Evolutionary conservation across 2,888 invertebrate species (phyloP).

Genomic region (Phasia obesa): DNA sequence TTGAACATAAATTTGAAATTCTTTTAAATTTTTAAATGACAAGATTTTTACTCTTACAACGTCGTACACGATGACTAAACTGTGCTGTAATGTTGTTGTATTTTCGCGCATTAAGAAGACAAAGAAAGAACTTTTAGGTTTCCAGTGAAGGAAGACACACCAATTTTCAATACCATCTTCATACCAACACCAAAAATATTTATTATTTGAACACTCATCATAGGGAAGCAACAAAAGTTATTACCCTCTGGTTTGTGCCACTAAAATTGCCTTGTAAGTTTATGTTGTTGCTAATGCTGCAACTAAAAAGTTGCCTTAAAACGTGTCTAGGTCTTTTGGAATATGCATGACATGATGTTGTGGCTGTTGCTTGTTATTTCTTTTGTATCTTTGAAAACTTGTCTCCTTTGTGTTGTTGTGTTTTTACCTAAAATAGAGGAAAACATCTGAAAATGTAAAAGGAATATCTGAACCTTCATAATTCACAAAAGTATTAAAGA

Average conservation of each 20-base stretch:
- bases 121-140: slow-evolving; percentile 29
- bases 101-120: slow-evolving; percentile 37
- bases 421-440: neutral
- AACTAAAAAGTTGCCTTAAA: slow-evolving; percentile 22
- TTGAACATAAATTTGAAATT: slow-evolving; percentile 35
- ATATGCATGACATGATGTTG: slow-evolving; percentile 4
- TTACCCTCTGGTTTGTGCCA: neutral
- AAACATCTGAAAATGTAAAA: slow-evolving; percentile 7
- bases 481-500: slow-evolving; percentile 56
- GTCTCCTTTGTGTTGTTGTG: slow-evolving; percentile 7
- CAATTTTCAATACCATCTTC: slow-evolving; percentile 22
- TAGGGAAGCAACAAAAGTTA: slow-evolving; percentile 9
- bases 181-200: slow-evolving; percentile 22
- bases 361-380: neutral
- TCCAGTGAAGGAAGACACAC: neutral
- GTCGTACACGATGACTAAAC: neutral
- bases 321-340: slow-evolving; percentile 16
- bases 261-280: neutral
- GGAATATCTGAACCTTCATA: slow-evolving; percentile 42
- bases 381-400: slow-evolving; percentile 15
- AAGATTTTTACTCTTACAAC: slow-evolving; percentile 7
- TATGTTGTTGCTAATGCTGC: slow-evolving; percentile 14
- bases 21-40: slow-evolving; percentile 22
- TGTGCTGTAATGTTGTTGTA: slow-evolving; percentile 25
- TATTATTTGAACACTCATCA: neutral